A percentile compares a stretch with the other conserved stretches of the same genome.
Evolutionary conservation across 2,888 invertebrate species (phyloP).

Genomic region (Drosophila paranaensis): DNA sequence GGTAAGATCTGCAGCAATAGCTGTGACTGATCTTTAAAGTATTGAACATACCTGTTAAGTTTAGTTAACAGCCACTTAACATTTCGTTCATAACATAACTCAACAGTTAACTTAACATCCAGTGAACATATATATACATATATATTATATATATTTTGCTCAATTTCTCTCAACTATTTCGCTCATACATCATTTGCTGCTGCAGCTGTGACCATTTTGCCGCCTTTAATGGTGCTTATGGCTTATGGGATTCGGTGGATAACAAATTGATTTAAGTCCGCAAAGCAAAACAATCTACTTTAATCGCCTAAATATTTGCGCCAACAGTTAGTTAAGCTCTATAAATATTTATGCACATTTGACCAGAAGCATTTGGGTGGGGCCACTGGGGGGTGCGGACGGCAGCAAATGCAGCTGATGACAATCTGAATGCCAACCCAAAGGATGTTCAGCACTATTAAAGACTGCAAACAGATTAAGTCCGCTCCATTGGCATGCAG

Average conservation of each 20-base stretch:
- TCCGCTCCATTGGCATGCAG: constrained; percentile 14
- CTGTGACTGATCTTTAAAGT: too few relatives aligned
- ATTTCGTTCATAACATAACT: too few relatives aligned
- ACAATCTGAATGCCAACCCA: constrained; percentile 19
- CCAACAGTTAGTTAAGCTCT: constrained; percentile 51
- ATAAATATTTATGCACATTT: constrained; percentile 61
- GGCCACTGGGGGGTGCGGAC: background rate
- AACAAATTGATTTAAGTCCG: constrained; percentile 20
- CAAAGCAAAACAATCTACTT: constrained; percentile 36
- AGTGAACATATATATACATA: too few relatives aligned
- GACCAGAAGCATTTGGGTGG: constrained; percentile 25
- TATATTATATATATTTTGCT: background rate
- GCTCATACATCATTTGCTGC: background rate
- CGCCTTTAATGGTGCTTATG: background rate
- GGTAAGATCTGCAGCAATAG: too few relatives aligned
- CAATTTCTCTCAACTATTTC: background rate
- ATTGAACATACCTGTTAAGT: too few relatives aligned
- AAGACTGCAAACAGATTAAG: constrained; percentile 25
- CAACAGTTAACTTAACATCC: too few relatives aligned
- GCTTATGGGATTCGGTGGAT: background rate
- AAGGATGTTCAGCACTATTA: constrained; percentile 20
- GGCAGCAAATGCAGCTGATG: constrained; percentile 25
- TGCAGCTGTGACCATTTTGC: background rate
- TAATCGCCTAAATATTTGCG: constrained; percentile 59
- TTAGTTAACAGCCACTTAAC: too few relatives aligned